These are phyloP conservation scores for Ceuthmochares aereus DNA, from an alignment of 2,113 vertebrate species.

Conservation along the genomic window DNA sequence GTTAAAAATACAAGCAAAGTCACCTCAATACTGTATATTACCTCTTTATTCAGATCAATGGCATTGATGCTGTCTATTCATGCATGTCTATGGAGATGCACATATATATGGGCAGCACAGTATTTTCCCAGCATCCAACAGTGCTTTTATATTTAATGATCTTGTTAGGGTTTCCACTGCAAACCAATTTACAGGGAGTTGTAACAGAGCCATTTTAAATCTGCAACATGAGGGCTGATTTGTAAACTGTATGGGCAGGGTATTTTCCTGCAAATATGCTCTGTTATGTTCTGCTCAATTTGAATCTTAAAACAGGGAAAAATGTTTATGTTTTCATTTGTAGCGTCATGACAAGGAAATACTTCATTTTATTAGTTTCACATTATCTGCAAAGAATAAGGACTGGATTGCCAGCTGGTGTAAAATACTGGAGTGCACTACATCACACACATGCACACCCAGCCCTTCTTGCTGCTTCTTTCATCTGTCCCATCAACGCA, in stretches of 20 bases:
- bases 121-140: background rate
- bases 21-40: background rate
- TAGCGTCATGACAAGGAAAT: background rate
- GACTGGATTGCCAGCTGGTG: background rate
- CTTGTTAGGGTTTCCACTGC: conserved; percentile 28
- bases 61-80: conserved; percentile 8
- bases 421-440: background rate
- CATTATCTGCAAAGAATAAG: background rate
- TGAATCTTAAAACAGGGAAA: background rate
- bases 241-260: background rate
- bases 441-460: background rate
- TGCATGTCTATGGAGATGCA: background rate
- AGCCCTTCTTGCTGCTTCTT: background rate
- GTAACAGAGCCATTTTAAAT: conserved; percentile 11
- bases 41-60: conserved; percentile 26
- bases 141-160: conserved; percentile 46
- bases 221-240: background rate
- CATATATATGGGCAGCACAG: background rate
- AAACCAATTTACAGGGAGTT: background rate
- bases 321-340: background rate
- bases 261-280: background rate
- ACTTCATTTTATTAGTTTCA: background rate
- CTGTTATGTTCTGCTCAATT: background rate
- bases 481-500: background rate
- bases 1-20: background rate